Conservation (phyloP, 2,797 vertebrate genomes). For the Channa striata region DNA sequence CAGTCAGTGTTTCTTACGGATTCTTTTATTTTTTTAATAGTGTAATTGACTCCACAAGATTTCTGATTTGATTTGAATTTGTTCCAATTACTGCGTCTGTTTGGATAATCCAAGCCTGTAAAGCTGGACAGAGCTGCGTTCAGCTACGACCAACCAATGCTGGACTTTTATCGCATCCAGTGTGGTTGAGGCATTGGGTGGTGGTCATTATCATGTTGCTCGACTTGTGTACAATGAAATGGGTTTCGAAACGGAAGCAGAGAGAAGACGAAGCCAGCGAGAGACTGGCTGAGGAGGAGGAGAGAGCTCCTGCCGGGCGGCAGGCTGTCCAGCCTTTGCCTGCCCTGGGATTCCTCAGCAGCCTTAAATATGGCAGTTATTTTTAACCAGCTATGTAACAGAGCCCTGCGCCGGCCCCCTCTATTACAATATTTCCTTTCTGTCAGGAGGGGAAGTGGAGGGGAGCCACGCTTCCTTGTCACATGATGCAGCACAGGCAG, state of each 20-base stretch:
- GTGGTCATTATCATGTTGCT: slow-evolving; percentile 47
- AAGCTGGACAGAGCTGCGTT: slow-evolving; percentile 51
- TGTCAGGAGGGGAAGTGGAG: slow-evolving; percentile 96
- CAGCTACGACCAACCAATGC: slow-evolving; percentile 24
- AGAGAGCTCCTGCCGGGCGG: slow-evolving; percentile 78
- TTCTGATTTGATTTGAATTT: too few relatives aligned
- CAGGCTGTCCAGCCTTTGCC: slow-evolving; percentile 90
- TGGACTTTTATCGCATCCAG: slow-evolving; percentile 66
- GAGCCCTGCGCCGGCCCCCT: slow-evolving; percentile 87
- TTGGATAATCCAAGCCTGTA: slow-evolving; percentile 56
- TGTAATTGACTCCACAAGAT: too few relatives aligned
- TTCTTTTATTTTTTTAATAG: too few relatives aligned
- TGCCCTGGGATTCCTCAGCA: slow-evolving; percentile 94
- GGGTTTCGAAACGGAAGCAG: slow-evolving; percentile 45
- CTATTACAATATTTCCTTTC: slow-evolving; percentile 93
- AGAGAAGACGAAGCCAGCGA: slow-evolving; percentile 48
- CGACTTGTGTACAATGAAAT: slow-evolving; percentile 35
- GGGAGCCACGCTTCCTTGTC: slow-evolving; percentile 96
- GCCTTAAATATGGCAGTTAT: slow-evolving; percentile 99
- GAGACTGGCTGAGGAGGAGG: slow-evolving; percentile 55
- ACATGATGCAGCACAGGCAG: slow-evolving; percentile 83
- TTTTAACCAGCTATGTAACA: slow-evolving; percentile 98
- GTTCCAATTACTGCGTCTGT: neutral
- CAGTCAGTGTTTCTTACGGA: too few relatives aligned
- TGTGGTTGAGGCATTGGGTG: slow-evolving; percentile 40